phyloP scores from a whole-genome alignment of 2,797 vertebrate species.

The Argentina silus region DNA sequence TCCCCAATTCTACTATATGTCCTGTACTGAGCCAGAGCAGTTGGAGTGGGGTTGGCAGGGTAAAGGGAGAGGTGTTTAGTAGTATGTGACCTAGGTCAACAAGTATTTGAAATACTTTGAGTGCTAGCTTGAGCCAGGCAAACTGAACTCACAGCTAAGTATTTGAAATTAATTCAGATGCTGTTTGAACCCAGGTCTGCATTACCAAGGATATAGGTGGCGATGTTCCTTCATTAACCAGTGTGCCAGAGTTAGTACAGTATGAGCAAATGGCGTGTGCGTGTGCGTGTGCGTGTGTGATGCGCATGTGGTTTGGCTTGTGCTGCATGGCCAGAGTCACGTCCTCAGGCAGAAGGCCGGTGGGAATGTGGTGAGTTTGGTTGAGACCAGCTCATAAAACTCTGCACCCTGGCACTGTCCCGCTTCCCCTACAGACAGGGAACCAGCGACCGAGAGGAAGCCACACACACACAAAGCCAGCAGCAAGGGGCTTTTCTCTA shows the following conservation, averaged over 20 bases:
- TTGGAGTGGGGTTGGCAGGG: constrained; percentile 5
- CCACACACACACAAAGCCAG: constrained; percentile 75
- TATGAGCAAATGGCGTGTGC: constrained; percentile 22
- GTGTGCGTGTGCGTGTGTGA: constrained; percentile 36
- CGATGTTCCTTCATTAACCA: not conserved
- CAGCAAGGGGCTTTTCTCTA: constrained; percentile 61
- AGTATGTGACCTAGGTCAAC: not conserved
- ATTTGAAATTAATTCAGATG: too few species aligned
- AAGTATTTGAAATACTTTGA: too few species aligned
- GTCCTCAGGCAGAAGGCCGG: constrained; percentile 83
- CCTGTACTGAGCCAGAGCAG: not conserved
- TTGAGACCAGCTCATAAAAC: constrained; percentile 86
- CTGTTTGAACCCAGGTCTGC: too few species aligned
- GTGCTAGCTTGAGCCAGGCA: too few species aligned
- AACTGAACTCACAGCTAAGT: too few species aligned
- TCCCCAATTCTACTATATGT: constrained; percentile 32
- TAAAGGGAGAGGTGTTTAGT: not conserved
- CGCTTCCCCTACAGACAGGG: constrained; percentile 86
- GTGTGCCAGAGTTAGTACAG: constrained; percentile 14
- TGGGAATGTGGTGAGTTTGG: constrained; percentile 89
- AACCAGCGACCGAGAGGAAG: constrained; percentile 82
- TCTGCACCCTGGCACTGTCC: constrained; percentile 91
- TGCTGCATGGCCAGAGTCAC: constrained; percentile 87
- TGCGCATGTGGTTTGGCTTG: constrained; percentile 70
- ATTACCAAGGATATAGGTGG: too few species aligned